Base-by-base conservation (phyloP, 2,888 invertebrate species). In the Meteorus cinctellus region DNA sequence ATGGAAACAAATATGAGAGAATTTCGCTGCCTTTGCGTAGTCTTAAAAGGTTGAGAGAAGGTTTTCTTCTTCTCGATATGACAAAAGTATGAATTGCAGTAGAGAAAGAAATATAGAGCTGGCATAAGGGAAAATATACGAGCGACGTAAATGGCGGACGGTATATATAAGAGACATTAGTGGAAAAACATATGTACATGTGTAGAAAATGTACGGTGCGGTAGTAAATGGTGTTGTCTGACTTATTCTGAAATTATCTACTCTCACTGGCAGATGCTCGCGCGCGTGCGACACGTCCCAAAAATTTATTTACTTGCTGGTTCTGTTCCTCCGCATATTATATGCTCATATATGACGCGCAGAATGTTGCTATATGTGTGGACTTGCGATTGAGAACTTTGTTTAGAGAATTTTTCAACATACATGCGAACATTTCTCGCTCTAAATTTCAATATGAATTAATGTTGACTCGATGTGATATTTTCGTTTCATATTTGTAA, bases 181-280 rank as follows among this genome's bases (percentile, higher is more conserved):
- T 29, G n/a, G 67, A 72, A 75, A 55, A 72, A 67, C 59, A 75
- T 72, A 60, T 66, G 55, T 19, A 75, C n/a, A 34, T 55, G 59
- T 16, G 19, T 60, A 67, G 41, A 36, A 55, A 73, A 60, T 36
- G 41, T 24, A 67, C 19, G 41, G 68, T 31, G 27, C 16, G 27
- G 10, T 29, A 5, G 60, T 59, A 45, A 34, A 63, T 55, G 48
- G 36, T 45, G 71, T 41, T 66, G 75, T 72, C 76, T 76, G 76
- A 72, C 76, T 76, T 76, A 72, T 76, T 76, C 24, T 68, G 63
- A 65, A 76, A 76, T 72, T 72, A 76, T 76, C 76, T 72, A 76
- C 76, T 76, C 62, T 60, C 29, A 36, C n/a, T 60, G 63, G 63
- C 59, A 72, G 72, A 72, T 76, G 76, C 72, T 72, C 24, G 51